phyloP scores from a whole-genome alignment of 2,113 vertebrate genomes.

The Podarcis cretensis region DNA sequence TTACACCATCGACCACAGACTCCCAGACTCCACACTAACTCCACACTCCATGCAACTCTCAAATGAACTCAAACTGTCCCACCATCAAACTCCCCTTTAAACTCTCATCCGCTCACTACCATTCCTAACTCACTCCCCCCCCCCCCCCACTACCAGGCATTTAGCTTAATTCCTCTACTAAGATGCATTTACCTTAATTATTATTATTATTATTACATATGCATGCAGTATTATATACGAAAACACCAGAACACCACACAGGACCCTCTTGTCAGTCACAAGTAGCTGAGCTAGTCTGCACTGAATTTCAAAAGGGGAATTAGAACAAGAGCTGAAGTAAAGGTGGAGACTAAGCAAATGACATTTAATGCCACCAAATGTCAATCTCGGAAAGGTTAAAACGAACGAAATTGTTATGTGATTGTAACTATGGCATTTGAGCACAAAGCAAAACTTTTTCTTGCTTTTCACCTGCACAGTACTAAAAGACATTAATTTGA shows the following conservation, averaged over 20 bases:
- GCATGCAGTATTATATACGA: too few relatives aligned
- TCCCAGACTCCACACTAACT: too few relatives aligned
- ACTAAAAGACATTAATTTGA: slow-evolving; percentile 41
- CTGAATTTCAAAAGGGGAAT: slow-evolving; percentile 24
- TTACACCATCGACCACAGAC: too few relatives aligned
- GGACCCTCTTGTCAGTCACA: neutral
- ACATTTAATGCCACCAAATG: neutral
- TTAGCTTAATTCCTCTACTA: too few relatives aligned
- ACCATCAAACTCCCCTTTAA: too few relatives aligned
- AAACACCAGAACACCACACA: neutral
- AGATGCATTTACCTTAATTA: too few relatives aligned
- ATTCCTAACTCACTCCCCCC: too few relatives aligned
- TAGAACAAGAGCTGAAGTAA: neutral
- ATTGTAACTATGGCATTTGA: slow-evolving; percentile 6
- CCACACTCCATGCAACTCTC: too few relatives aligned
- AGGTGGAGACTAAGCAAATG: neutral
- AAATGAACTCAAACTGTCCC: too few relatives aligned
- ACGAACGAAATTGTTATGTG: neutral
- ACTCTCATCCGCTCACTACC: too few relatives aligned
- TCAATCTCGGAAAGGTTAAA: neutral
- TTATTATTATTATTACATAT: too few relatives aligned
- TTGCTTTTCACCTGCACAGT: neutral
- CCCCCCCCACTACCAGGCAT: too few relatives aligned
- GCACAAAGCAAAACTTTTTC: slow-evolving; percentile 23
- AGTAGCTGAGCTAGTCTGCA: neutral